Percentiles rank a stretch among this genome's conserved stretches.
phyloP scores from a whole-genome alignment of 1,140 invertebrate species.

The Sitodiplosis mosellana region DNA sequence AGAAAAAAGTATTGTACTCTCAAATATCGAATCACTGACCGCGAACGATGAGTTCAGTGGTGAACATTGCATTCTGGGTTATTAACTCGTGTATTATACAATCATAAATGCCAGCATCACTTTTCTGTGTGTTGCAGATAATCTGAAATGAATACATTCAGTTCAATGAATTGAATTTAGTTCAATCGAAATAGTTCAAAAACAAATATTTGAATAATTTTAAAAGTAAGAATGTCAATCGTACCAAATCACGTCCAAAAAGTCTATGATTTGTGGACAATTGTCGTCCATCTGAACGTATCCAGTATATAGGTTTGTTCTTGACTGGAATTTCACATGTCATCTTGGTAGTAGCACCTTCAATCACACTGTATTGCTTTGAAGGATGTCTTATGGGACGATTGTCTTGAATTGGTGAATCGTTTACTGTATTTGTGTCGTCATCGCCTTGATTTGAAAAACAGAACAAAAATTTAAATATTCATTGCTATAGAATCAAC shows the following conservation, averaged over 20 bases:
- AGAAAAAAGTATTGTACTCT: too few relatives aligned
- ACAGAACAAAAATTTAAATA: too few relatives aligned
- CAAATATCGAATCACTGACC: too few relatives aligned
- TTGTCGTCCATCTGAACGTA: constrained; percentile 34
- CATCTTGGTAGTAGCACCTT: constrained; percentile 44
- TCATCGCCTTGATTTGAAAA: too few relatives aligned
- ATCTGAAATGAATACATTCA: constrained; percentile 10
- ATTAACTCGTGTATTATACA: constrained; percentile 39
- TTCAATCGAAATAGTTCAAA: too few relatives aligned
- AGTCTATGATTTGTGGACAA: constrained; percentile 40
- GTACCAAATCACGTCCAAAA: constrained; percentile 32
- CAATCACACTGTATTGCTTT: constrained; percentile 27
- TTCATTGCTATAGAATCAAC: too few relatives aligned
- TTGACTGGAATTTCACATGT: constrained; percentile 26
- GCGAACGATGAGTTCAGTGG: constrained; percentile 21
- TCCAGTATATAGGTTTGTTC: constrained; percentile 29
- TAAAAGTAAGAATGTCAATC: too few relatives aligned
- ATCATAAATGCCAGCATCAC: constrained; percentile 58
- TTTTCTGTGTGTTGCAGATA: constrained; percentile 38
- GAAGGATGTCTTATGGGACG: constrained; percentile 3
- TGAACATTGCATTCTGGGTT: constrained; percentile 23
- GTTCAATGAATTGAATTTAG: too few relatives aligned
- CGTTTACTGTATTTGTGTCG: background rate
- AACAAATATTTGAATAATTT: too few relatives aligned
- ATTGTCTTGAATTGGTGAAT: too few relatives aligned